Evolutionary conservation across 2,888 invertebrate genomes (phyloP).

Genomic region (Zelleria hepariella): DNA sequence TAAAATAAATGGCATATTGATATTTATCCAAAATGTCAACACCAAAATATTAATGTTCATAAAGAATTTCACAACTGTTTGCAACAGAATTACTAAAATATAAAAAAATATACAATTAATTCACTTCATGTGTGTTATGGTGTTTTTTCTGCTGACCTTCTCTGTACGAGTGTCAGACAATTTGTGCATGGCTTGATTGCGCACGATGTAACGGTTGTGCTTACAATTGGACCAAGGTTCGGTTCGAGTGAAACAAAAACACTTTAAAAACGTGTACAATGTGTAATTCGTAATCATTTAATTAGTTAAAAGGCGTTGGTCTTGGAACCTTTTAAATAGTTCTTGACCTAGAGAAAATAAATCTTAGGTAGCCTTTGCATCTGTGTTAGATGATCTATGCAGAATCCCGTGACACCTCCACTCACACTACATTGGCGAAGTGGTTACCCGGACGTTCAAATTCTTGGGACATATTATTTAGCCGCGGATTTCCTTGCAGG

Average conservation of each 20-base stretch:
- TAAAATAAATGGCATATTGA: too few relatives aligned
- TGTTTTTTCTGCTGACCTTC: slow-evolving; percentile 12
- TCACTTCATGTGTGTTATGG: background rate
- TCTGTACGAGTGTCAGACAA: slow-evolving; percentile 9
- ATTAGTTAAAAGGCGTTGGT: background rate
- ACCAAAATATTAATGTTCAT: too few relatives aligned
- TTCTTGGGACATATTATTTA: too few relatives aligned
- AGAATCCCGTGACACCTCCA: too few relatives aligned
- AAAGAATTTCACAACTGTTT: too few relatives aligned
- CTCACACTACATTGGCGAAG: too few relatives aligned
- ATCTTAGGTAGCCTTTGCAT: too few relatives aligned
- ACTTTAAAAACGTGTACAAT: slow-evolving; percentile 10
- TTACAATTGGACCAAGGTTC: slow-evolving; percentile 31
- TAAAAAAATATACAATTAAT: background rate
- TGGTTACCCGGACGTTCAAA: too few relatives aligned
- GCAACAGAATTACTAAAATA: background rate
- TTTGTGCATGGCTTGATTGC: slow-evolving; percentile 17
- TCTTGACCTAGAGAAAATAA: too few relatives aligned
- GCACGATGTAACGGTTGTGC: slow-evolving; percentile 13
- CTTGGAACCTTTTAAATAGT: background rate
- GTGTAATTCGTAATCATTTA: background rate
- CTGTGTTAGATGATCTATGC: too few relatives aligned
- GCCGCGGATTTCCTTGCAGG: too few relatives aligned
- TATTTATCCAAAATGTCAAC: too few relatives aligned
- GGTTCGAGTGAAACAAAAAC: slow-evolving; percentile 18